Base-by-base conservation (phyloP, 2,888 invertebrate species). In the Nematopogon swammerdamellus region DNA sequence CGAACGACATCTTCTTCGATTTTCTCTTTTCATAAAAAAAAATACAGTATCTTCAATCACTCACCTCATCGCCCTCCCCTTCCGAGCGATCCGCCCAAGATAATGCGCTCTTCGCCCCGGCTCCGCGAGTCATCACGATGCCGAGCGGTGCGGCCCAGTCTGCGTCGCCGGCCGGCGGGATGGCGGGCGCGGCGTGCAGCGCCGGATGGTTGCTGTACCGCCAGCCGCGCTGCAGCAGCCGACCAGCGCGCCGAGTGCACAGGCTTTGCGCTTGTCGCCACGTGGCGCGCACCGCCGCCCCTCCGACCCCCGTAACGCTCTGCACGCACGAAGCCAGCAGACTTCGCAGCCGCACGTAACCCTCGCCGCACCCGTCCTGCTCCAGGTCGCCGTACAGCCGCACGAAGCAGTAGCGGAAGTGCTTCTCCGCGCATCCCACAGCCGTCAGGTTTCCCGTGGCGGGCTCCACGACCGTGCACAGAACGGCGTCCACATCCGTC, bases 281-380 rank as follows among this genome's bases (percentile, higher is more conserved):
- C 59, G 59, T 20, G 60, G 65, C 4, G 56, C 56, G 56, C 77
- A 79, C 18, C 77, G 77, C 77, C 1, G 67, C 79, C 1, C 75
- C 75, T 50, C 79, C 61, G 0, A 77, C 63, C 0, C 65, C 57
- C 0, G 65, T 68, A 2, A 67, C 66, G 0, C 64, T 62, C 1
- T 60, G 54, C 50, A 80, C 54, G 51, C 80, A 80, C 1, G 72
- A 65, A 1, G 76, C 58, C 43, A 54, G 61, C 54, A 56, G 51
- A 64, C 63, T 45, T 59, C 57, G 46, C n/a, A n/a, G n/a, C n/a
- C n/a, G n/a, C n/a, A n/a, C n/a, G n/a, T n/a, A n/a, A n/a, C n/a
- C n/a, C n/a, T 53, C 60, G 1, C 65, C 63, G 53, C 76, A 79
- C 1, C 63, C 66, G 19, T 65, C 63, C 57, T 61, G 54, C 16